These are phyloP conservation scores for rabbit (Oryctolagus cuniculus) DNA, from an alignment of 2,113 vertebrate species.

Conservation along the genomic window DNA sequence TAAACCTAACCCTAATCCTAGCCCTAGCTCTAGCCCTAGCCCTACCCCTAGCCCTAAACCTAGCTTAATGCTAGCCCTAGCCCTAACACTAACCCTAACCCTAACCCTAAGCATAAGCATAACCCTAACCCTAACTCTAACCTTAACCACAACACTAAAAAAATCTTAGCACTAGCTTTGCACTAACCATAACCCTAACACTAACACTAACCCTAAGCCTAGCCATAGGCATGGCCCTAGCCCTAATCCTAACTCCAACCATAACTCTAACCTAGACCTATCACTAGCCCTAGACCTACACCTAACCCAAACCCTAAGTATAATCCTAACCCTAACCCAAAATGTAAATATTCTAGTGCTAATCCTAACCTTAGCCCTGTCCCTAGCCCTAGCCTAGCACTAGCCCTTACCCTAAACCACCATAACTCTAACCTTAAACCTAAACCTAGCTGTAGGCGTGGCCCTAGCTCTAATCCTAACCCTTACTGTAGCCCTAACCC, in stretches of 20 bases:
- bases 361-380: background rate
- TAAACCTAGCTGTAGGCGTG: background rate
- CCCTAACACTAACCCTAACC: background rate
- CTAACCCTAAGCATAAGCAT: background rate
- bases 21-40: too few relatives aligned
- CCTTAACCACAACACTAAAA: background rate
- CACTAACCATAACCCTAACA: background rate
- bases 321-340: background rate
- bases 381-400: background rate
- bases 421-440: background rate
- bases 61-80: background rate
- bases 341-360: background rate
- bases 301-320: background rate
- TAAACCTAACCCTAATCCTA: too few relatives aligned
- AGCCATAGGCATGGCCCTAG: background rate
- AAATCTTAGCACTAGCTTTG: too few relatives aligned
- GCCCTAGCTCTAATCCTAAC: background rate
- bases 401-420: background rate
- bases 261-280: background rate
- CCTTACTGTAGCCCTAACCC: background rate
- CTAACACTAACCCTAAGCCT: background rate
- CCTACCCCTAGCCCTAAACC: too few relatives aligned
- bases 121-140: background rate
- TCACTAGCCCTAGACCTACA: background rate
- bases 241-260: background rate